phyloP scores from a whole-genome alignment of 2,113 vertebrate species.

The Notothenia rossii region DNA sequence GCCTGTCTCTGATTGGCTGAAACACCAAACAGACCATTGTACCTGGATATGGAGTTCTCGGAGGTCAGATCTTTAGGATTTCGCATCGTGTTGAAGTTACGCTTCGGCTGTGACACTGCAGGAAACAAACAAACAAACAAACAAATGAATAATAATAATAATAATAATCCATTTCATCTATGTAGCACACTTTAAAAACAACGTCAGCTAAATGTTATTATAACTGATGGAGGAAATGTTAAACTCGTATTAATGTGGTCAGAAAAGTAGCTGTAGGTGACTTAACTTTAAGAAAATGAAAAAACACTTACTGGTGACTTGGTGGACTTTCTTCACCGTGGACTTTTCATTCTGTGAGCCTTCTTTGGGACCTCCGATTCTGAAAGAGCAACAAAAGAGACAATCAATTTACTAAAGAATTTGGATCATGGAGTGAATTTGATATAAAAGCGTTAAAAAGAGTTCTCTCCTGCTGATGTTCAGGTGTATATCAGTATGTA shows the following conservation, averaged over 20 bases:
- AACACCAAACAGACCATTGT: too few relatives aligned
- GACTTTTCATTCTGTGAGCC: slow-evolving; percentile 80
- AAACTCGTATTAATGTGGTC: too few relatives aligned
- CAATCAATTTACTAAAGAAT: not conserved
- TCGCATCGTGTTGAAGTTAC: slow-evolving; percentile 90
- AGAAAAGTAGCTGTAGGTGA: too few relatives aligned
- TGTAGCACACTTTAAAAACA: too few relatives aligned
- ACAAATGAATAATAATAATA: not conserved
- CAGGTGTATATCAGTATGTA: too few relatives aligned
- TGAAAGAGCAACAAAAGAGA: slow-evolving; percentile 56
- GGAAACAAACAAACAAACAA: slow-evolving; percentile 27
- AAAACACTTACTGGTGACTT: slow-evolving; percentile 89
- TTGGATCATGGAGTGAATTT: too few relatives aligned
- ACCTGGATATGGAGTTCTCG: slow-evolving; percentile 94
- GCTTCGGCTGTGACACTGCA: slow-evolving; percentile 92
- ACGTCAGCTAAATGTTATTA: too few relatives aligned
- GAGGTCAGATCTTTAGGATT: slow-evolving; percentile 95
- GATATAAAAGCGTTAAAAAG: too few relatives aligned
- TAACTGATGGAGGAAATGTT: too few relatives aligned
- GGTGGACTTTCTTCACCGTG: slow-evolving; percentile 92
- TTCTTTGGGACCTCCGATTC: slow-evolving; percentile 89
- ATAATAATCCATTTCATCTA: not conserved
- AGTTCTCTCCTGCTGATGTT: too few relatives aligned
- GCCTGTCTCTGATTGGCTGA: too few relatives aligned
- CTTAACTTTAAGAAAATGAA: not conserved